Evolutionary conservation across 2,888 invertebrate species (phyloP).

Genomic region (Hemistola chrysoprasaria): DNA sequence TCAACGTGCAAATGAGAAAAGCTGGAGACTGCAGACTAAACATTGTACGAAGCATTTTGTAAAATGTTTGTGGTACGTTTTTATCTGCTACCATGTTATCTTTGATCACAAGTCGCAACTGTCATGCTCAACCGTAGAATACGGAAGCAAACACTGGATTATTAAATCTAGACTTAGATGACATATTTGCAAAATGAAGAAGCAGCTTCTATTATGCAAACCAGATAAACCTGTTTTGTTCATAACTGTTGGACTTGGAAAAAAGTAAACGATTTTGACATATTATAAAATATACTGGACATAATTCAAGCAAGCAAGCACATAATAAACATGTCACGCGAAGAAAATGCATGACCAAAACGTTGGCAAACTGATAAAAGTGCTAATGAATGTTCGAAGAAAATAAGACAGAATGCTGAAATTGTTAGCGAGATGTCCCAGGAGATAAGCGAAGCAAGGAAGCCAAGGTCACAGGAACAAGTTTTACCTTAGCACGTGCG

Average conservation of each 20-base stretch:
- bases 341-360: constrained; percentile 29
- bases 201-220: neutral
- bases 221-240: neutral
- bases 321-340: constrained; percentile 11
- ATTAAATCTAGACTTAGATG: too few species aligned
- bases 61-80: constrained; percentile 3
- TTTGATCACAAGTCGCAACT: constrained; percentile 9
- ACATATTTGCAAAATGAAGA: too few species aligned
- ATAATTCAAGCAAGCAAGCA: too few species aligned
- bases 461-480: constrained; percentile 49
- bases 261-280: too few species aligned
- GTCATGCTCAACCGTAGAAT: neutral
- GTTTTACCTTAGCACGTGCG: constrained; percentile 69
- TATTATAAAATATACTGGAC: too few species aligned
- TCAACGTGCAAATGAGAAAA: neutral
- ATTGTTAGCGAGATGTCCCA: constrained; percentile 25
- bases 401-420: constrained; percentile 26
- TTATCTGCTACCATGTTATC: constrained; percentile 11
- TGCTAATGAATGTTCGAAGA: constrained; percentile 18
- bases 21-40: too few species aligned
- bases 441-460: constrained; percentile 42
- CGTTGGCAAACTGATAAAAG: constrained; percentile 9
- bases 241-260: too few species aligned
- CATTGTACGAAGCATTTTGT: too few species aligned
- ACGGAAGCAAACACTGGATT: constrained; percentile 1